A percentile compares a stretch with the other conserved stretches of the same genome.
Conservation (phyloP, 2,113 vertebrate species). For the Myrmecophaga tridactyla region DNA sequence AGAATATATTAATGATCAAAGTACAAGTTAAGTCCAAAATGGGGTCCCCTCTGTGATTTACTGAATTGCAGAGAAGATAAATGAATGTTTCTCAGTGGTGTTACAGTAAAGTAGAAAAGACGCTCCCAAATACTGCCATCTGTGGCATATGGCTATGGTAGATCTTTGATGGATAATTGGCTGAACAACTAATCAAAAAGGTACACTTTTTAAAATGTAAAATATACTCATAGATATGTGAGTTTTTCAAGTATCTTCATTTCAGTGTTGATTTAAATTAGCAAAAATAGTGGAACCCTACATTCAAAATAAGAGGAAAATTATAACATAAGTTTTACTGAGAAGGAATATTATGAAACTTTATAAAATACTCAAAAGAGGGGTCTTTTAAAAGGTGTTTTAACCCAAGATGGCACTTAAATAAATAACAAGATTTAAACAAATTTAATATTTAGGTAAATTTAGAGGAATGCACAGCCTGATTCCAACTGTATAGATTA, state of each 20-base stretch:
- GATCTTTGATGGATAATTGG: too few species aligned
- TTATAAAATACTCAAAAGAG: background rate
- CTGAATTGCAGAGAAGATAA: background rate
- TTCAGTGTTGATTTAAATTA: background rate
- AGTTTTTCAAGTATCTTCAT: background rate
- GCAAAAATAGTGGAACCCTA: too few species aligned
- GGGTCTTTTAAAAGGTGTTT: background rate
- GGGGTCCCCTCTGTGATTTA: background rate
- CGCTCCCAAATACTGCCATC: too few species aligned
- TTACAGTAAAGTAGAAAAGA: background rate
- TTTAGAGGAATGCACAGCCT: too few species aligned
- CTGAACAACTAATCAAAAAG: too few species aligned
- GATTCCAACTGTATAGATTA: too few species aligned
- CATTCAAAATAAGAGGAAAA: background rate
- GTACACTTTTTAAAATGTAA: too few species aligned
- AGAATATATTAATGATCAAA: background rate
- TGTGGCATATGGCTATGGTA: too few species aligned
- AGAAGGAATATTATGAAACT: background rate
- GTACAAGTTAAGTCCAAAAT: too few species aligned
- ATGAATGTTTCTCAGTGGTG: background rate
- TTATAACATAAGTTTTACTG: background rate
- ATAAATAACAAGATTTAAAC: background rate
- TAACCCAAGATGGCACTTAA: too few species aligned
- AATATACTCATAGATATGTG: background rate
- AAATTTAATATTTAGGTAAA: background rate